These are phyloP conservation scores for Fragum whitleyi DNA, from an alignment of 2,888 invertebrate species.

Conservation along the genomic window DNA sequence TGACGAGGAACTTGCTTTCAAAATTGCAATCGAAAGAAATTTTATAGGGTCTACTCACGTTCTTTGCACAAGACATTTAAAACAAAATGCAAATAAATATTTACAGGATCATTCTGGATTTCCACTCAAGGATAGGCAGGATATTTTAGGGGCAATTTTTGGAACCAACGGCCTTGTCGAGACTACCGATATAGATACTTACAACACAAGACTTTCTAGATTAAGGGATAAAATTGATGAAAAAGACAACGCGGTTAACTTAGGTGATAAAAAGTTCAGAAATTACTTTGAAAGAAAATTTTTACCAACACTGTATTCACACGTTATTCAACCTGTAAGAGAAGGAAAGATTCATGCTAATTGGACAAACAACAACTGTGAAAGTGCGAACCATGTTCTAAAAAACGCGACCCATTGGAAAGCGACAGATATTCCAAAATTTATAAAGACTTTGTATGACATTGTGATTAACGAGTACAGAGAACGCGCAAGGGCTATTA, in stretches of 20 bases:
- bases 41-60: conserved; percentile 42
- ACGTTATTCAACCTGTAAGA: conserved; percentile 22
- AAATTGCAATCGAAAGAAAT: conserved; percentile 35
- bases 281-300: not conserved
- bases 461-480: conserved; percentile 16
- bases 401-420: conserved; percentile 36
- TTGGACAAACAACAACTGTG: conserved; percentile 41
- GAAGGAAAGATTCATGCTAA: not conserved
- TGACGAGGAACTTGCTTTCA: conserved; percentile 54
- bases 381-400: conserved; percentile 48
- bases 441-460: conserved; percentile 16
- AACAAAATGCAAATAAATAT: conserved; percentile 34
- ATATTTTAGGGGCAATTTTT: conserved; percentile 8
- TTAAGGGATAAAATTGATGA: not conserved
- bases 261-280: too few relatives aligned
- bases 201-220: not conserved
- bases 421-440: conserved; percentile 24
- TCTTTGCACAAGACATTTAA: conserved; percentile 54
- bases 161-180: conserved; percentile 1
- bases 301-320: conserved; percentile 6
- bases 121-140: conserved; percentile 11
- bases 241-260: not conserved
- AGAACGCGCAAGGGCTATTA: conserved; percentile 29
- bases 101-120: conserved; percentile 32
- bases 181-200: conserved; percentile 8